Base-by-base conservation (phyloP, 2,888 invertebrate species). In the Therioaphis trifolii region DNA sequence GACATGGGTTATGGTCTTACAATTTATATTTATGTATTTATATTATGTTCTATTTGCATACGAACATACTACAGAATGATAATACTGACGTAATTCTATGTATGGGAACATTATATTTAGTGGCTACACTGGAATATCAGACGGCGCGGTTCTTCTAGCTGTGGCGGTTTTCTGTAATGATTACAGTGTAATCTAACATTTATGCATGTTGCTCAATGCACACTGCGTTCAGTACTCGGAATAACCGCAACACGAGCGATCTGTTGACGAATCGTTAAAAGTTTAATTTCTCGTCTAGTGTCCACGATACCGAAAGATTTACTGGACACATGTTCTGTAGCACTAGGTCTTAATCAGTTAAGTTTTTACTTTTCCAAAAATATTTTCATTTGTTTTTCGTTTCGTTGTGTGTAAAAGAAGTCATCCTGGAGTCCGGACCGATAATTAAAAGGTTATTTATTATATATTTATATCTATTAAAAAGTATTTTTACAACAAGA, bases 391-490 rank as follows among this genome's bases (percentile, higher is more conserved):
- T 78, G 15, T 14, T 27, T 71, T 21, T 29, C 18, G n/a, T 66
- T 66, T 74, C 2, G 52, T 66, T 49, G 72, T 40, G 46, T 15
- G 7, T 24, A 52, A 61, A 82, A 74, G 63, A 61, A 63, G 61
- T 72, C 72, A 82, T 66, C 82, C 82, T 82, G 82, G 82, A 82
- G 82, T 82, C 72, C 74, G 82, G 82, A 52, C 82, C 82, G n/a
- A 72, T 82, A 24, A 74, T 82, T 40, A 82, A 82, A 74, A 82
- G 82, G 82, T 82, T 35, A 35, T 29, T 66, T 3, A 3, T 18
- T 35, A 7, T 4, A 1, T 29, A 63, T 66, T 2, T 29, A 63
- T 66, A 2, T 27, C 4, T 15, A 63, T 29, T 61, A 1, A 63
- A 29, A 27, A 29, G 15, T 27, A 63, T 27, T 27, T 63, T 63